Evolutionary conservation across 92 coral and sea anemone genomes (phyloP), one percentile per base, ranked within the genome.

Genomic region (Muricea muricata): DNA sequence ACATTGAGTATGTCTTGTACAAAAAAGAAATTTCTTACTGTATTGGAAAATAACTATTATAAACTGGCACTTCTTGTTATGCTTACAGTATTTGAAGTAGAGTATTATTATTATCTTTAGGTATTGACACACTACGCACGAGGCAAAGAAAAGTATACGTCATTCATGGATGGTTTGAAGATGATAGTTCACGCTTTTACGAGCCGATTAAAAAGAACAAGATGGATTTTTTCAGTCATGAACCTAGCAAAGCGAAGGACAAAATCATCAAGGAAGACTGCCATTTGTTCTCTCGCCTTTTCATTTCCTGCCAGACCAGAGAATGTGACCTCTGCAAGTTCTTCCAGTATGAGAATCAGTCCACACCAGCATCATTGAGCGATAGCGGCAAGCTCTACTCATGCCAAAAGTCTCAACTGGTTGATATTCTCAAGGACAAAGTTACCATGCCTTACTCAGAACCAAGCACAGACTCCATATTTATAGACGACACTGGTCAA

Each of bases 271-370:
- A 87, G 46, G 77, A 75, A 41, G 89, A 85, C 76, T 61, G 89
- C 39, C 87, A 87, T 78, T 40, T 67, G 39, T 88, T 68, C 33
- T 83, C 85, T 31, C 37, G 88, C 24, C 80, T 81, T 10, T 88
- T 88, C 79, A 75, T 84, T 77, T 84, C 91, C 26, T 83, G 88
- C 37, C 88, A 88, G 26, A 88, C 56, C 68, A 74, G 88, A 68
- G 74, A 60, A 61, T 74, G 91, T 30, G 91, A 81, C 72, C 87
- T 87, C n/a, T 80, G 56, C 24, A 87, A 87, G 67, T 82, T 82
- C 73, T 76, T 85, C 61, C 82, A 87, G 82, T 45, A 72, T 66
- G 82, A 87, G 39, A 81, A 87, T 65, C 71, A 73, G 63, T 60
- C 37, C 45, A 42, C 73, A 68, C 90, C 82, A 48, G 50, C 76